Evolutionary conservation across 1,140 invertebrate species (phyloP), one percentile per base, ranked within the genome.

Genomic region (Diachasma alloeum): DNA sequence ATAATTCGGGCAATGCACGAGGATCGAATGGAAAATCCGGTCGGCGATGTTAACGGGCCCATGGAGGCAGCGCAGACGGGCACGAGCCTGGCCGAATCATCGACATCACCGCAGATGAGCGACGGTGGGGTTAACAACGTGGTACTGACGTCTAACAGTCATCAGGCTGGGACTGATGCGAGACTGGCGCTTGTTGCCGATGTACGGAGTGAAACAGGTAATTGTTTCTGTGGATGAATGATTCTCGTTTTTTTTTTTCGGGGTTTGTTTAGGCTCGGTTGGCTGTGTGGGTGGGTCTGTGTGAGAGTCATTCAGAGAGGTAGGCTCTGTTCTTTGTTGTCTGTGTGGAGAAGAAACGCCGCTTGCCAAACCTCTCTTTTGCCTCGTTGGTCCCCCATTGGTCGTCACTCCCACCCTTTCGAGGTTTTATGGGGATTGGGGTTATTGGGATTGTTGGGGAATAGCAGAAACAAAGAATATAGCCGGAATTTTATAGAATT

Each of bases 11-110:
- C 72, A 80, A 87, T 84, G 83, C 84, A 84, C 81, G 82, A 87
- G 81, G 83, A 79, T 81, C 83, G 83, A 86, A 88, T 88, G 87
- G 83, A 81, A 84, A 80, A 84, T 72, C 79, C 83, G 69, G 70
- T 78, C 26, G 76, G 75, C 72, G 74, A 79, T 78, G 82, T 76
- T 74, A 63, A 70, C 72, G 68, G 56, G 46, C 66, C 83, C 71
- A 79, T 68, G 74, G 81, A 81, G 66, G 77, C 36, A 11, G 70
- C 72, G 68, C 75, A 78, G 77, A 79, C 83, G 78, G 78, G 81
- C 36, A 67, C 63, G n/a, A 63, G 26, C 74, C 42, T 70, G 53
- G 26, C 44, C 46, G 26, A 46, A 70, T 73, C 37, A 39, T 39
- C 48, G 15, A 53, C 53, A 59, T 53, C 56, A 56, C 83, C 70